Percentiles rank a stretch among this genome's conserved stretches.
Evolutionary conservation across 2,113 vertebrate species (phyloP).

Genomic region (Stigmatopora nigra): DNA sequence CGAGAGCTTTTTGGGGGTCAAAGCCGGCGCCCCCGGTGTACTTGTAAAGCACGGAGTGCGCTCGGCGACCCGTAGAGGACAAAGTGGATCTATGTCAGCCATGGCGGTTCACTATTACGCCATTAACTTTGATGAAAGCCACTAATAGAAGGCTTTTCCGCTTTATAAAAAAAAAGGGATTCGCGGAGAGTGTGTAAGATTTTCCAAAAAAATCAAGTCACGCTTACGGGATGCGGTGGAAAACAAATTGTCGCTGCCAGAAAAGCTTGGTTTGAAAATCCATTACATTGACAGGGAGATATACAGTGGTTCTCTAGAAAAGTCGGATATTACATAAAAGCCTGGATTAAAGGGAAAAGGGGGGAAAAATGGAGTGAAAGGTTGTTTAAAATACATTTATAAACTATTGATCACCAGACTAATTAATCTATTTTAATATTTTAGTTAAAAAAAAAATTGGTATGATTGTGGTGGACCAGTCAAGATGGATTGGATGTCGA

Average conservation of each 20-base stretch:
- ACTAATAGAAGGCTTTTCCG: conserved; percentile 37
- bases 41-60: conserved; percentile 20
- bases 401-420: too few species aligned
- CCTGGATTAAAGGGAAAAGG: too few species aligned
- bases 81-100: conserved; percentile 28
- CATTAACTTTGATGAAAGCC: conserved; percentile 46
- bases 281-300: conserved; percentile 3
- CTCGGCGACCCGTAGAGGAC: conserved; percentile 42
- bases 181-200: conserved; percentile 29
- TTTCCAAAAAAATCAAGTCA: conserved; percentile 11
- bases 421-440: background rate
- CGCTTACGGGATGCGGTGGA: conserved; percentile 5
- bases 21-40: conserved; percentile 22
- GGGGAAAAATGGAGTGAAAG: too few species aligned
- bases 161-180: conserved; percentile 35
- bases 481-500: too few species aligned
- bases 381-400: too few species aligned
- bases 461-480: too few species aligned
- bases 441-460: too few species aligned
- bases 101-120: conserved; percentile 22
- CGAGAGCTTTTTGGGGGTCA: conserved; percentile 21
- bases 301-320: background rate
- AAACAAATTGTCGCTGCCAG: conserved; percentile 12
- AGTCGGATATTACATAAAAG: too few species aligned
- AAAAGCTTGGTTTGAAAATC: conserved; percentile 21